phyloP scores from a whole-genome alignment of 2,113 vertebrate genomes.

The Nibea albiflora region DNA sequence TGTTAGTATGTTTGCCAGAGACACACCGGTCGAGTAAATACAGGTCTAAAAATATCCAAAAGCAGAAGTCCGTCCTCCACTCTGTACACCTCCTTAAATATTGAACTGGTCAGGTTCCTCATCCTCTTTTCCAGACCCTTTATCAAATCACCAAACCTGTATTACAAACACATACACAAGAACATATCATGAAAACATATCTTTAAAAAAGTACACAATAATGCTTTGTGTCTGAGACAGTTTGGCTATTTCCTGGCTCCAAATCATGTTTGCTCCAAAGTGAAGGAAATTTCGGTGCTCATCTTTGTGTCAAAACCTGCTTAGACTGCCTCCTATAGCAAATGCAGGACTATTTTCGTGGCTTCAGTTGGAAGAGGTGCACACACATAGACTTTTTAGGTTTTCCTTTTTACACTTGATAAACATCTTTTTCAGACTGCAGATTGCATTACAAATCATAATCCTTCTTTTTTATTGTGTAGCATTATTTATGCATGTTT shows the following conservation, averaged over 20 bases:
- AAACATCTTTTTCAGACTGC: no score
- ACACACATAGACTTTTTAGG: no score
- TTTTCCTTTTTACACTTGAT: no score
- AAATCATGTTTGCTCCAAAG: no score
- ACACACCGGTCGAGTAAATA: slow-evolving; percentile 86
- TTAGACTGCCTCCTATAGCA: no score
- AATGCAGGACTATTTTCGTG: no score
- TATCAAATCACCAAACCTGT: slow-evolving; percentile 60
- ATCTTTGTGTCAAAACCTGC: no score
- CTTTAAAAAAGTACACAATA: no score
- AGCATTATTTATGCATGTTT: background rate
- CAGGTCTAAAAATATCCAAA: slow-evolving; percentile 85
- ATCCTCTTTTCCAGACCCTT: slow-evolving; percentile 77
- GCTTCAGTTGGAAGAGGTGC: no score
- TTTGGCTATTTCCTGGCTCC: background rate
- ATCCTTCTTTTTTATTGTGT: no score
- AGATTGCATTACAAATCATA: no score
- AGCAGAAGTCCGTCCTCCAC: slow-evolving; percentile 87
- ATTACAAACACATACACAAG: background rate
- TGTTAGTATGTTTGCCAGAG: slow-evolving; percentile 11
- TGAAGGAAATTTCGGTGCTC: no score
- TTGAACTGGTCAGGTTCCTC: slow-evolving; percentile 86
- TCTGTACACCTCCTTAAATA: slow-evolving; percentile 83
- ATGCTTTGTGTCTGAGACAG: background rate
- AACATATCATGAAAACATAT: background rate